Conservation (phyloP, 2,797 vertebrate genomes). For the Hapalemur alaotrensis region DNA sequence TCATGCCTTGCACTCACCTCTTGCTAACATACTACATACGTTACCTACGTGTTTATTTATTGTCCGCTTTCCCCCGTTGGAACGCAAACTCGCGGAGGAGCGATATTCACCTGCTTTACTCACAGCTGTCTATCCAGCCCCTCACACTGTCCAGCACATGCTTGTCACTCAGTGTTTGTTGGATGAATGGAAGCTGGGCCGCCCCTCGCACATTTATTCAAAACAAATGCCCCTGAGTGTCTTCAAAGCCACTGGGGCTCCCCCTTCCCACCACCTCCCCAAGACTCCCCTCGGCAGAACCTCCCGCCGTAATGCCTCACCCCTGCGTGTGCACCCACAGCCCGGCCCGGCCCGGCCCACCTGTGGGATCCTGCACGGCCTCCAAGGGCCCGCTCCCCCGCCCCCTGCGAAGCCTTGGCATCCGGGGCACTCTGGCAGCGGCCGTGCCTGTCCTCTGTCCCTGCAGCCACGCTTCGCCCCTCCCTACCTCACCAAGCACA, state of each 20-base stretch:
- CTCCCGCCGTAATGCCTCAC: not conserved
- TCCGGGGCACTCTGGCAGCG: accelerated
- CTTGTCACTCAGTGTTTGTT: not conserved
- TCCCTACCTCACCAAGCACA: not conserved
- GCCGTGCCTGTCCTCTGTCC: not conserved
- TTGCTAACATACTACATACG: not conserved
- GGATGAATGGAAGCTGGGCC: not conserved
- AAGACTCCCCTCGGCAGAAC: not conserved
- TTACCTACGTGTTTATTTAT: not conserved
- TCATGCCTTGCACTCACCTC: not conserved
- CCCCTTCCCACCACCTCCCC: not conserved
- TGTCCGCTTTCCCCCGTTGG: not conserved
- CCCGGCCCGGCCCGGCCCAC: no score
- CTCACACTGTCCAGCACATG: not conserved
- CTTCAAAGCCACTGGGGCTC: not conserved
- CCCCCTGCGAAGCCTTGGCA: accelerated
- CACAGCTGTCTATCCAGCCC: not conserved
- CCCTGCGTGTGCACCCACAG: not conserved
- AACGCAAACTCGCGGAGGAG: not conserved
- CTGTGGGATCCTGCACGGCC: not conserved
- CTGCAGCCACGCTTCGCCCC: not conserved
- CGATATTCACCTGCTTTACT: not conserved
- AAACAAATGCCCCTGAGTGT: not conserved
- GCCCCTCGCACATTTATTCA: not conserved
- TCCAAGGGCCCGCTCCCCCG: not conserved